Conservation (phyloP, 2,888 invertebrate genomes). For the Coenonympha arcania region DNA sequence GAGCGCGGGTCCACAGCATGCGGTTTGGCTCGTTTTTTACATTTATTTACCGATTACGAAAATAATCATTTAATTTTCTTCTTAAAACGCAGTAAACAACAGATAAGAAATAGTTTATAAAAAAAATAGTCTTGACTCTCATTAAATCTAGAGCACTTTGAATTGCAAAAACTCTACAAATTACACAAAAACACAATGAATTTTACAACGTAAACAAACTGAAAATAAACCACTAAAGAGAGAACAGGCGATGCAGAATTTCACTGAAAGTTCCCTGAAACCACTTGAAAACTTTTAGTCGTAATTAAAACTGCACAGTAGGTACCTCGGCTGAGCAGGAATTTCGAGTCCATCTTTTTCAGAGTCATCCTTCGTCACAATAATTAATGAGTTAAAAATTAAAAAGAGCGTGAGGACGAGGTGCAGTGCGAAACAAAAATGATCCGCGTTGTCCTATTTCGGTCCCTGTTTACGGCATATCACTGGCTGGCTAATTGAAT, state of each 20-base stretch:
- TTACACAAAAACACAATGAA: background rate
- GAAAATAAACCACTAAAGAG: background rate
- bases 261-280: constrained; percentile 3
- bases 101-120: background rate
- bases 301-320: constrained; percentile 11
- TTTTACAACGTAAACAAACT: background rate
- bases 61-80: background rate
- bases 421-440: constrained; percentile 55
- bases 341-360: constrained; percentile 49
- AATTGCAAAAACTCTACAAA: background rate
- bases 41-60: background rate
- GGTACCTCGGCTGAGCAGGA: constrained; percentile 48
- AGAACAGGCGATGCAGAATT: background rate
- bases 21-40: too few species aligned
- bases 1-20: too few species aligned
- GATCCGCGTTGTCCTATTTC: constrained; percentile 61
- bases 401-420: constrained; percentile 29
- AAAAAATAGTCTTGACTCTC: background rate
- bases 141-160: background rate
- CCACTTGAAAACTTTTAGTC: too few species aligned
- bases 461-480: constrained; percentile 65
- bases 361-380: constrained; percentile 40
- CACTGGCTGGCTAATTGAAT: constrained; percentile 67
- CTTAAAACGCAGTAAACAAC: too few species aligned
- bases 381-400: constrained; percentile 8